phyloP scores from a whole-genome alignment of 2,888 invertebrate genomes.

The Drosophila pegasa region DNA sequence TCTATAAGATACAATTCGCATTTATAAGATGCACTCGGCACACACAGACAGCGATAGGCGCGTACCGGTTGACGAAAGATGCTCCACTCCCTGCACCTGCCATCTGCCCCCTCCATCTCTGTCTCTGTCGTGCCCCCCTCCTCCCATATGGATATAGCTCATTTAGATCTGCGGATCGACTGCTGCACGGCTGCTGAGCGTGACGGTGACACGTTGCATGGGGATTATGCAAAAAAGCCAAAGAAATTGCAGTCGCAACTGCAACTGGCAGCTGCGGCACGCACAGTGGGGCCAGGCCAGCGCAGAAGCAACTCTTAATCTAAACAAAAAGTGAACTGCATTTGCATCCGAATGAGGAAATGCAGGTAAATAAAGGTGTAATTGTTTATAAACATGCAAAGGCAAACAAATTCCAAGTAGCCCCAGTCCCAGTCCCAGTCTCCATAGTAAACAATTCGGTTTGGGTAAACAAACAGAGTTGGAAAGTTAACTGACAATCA shows the following conservation, averaged over 20 bases:
- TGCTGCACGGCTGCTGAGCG: conserved; percentile 58
- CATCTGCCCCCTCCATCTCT: neutral
- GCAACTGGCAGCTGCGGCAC: conserved; percentile 13
- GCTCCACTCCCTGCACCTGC: conserved; percentile 35
- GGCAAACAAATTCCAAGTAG: conserved; percentile 26
- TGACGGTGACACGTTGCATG: conserved; percentile 73
- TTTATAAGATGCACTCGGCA: conserved; percentile 37
- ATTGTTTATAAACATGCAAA: conserved; percentile 39
- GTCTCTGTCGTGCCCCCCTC: neutral
- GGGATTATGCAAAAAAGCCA: conserved; percentile 74
- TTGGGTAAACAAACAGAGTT: conserved; percentile 41
- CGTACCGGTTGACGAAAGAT: conserved; percentile 70
- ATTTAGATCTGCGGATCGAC: conserved; percentile 31
- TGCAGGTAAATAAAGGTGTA: conserved; percentile 3
- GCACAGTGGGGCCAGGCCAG: conserved; percentile 35
- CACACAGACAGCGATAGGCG: conserved; percentile 34
- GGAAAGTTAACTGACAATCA: conserved; percentile 14
- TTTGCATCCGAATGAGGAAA: conserved; percentile 16
- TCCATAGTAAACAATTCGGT: conserved; percentile 44
- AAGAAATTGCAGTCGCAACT: conserved; percentile 65
- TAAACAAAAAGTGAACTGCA: conserved; percentile 18
- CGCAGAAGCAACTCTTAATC: neutral
- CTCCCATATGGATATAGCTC: conserved; percentile 5
- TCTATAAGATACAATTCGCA: conserved; percentile 21
- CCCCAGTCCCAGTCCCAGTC: conserved; percentile 6